Evolutionary conservation across 2,888 invertebrate species (phyloP).

Genomic region (Melinaea menophilus): DNA sequence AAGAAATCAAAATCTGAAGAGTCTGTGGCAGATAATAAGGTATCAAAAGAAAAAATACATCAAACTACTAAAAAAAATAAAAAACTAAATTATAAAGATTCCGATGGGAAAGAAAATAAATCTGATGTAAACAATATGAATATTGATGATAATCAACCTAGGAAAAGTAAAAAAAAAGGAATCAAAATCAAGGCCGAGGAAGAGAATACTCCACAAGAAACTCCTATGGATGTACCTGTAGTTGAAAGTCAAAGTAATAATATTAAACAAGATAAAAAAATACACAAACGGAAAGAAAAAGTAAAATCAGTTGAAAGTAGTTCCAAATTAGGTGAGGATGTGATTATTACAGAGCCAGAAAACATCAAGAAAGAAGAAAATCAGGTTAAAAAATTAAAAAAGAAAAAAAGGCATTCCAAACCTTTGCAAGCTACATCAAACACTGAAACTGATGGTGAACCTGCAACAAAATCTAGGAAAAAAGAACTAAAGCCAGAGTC

Average conservation of each 20-base stretch:
- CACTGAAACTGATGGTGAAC: constrained; percentile 43
- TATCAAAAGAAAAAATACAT: constrained; percentile 9
- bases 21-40: constrained; percentile 26
- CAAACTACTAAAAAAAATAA: constrained; percentile 20
- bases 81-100: constrained; percentile 31
- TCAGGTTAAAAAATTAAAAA: constrained; percentile 38
- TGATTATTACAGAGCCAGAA: constrained; percentile 1
- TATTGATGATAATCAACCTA: constrained; percentile 27
- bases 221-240: constrained; percentile 11
- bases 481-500: constrained; percentile 48
- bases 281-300: constrained; percentile 42
- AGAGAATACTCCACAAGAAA: constrained; percentile 24
- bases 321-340: background rate
- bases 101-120: constrained; percentile 43
- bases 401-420: constrained; percentile 46
- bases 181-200: constrained; percentile 31
- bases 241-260: constrained; percentile 21
- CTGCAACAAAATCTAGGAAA: constrained; percentile 45
- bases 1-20: constrained; percentile 61
- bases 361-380: constrained; percentile 25
- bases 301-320: background rate
- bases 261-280: constrained; percentile 35
- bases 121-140: constrained; percentile 26
- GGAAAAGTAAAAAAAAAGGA: constrained; percentile 25
- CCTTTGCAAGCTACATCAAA: constrained; percentile 19